Percentiles rank a stretch among this genome's conserved stretches.
Evolutionary conservation across 1,140 invertebrate genomes (phyloP).

Genomic region (Papilio polyxenes): DNA sequence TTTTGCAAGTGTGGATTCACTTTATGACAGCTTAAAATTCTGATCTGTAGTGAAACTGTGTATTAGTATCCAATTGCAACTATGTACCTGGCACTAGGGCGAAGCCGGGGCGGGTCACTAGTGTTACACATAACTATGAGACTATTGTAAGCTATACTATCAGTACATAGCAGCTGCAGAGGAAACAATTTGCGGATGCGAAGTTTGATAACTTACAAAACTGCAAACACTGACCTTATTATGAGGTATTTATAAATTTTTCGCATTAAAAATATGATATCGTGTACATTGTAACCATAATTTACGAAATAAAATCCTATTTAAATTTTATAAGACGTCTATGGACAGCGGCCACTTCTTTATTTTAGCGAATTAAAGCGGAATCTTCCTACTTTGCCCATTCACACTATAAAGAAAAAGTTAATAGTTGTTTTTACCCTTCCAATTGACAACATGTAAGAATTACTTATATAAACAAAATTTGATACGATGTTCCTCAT

Average conservation of each 20-base stretch:
- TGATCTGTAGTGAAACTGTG: not conserved
- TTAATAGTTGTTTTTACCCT: not conserved
- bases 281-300: not conserved
- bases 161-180: not conserved
- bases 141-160: not conserved
- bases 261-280: not conserved
- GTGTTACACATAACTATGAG: not conserved
- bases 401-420: too few relatives aligned
- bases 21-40: not conserved
- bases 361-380: too few relatives aligned
- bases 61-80: too few relatives aligned
- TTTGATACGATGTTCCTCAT: conserved; percentile 20
- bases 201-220: not conserved
- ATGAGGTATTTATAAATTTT: not conserved
- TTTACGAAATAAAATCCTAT: too few relatives aligned
- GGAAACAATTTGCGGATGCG: conserved; percentile 12
- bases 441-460: not conserved
- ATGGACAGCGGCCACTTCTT: too few relatives aligned
- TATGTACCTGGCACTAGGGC: too few relatives aligned
- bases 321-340: too few relatives aligned
- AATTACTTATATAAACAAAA: not conserved
- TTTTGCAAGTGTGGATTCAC: too few relatives aligned
- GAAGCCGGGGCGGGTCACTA: not conserved
- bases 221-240: conserved; percentile 8
- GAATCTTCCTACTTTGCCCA: too few relatives aligned